Conservation (phyloP, 2,888 invertebrate genomes). For the Plusia festucae region DNA sequence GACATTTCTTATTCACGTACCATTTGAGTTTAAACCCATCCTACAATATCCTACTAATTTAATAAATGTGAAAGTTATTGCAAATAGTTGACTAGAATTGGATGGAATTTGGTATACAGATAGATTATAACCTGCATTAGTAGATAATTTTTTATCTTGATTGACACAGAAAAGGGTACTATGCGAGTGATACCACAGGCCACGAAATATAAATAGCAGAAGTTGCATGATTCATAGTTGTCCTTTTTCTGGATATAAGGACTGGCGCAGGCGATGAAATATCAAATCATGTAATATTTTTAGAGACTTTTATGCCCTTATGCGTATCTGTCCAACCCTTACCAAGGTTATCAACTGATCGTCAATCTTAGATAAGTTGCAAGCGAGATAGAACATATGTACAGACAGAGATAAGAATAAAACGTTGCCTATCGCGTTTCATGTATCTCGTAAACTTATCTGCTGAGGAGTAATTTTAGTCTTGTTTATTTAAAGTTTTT, state of each 20-base stretch:
- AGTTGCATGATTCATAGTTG: too few species aligned
- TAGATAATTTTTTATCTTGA: too few species aligned
- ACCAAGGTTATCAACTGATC: conserved; percentile 40
- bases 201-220: too few species aligned
- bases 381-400: conserved; percentile 39
- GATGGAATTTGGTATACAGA: too few species aligned
- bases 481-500: conserved; percentile 11
- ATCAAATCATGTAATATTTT: conserved; percentile 2
- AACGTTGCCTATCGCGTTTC: conserved; percentile 48
- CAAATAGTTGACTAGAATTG: too few species aligned
- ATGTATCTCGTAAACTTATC: conserved; percentile 33
- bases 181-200: too few species aligned
- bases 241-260: not conserved
- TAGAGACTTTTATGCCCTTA: conserved; percentile 7
- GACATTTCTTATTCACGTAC: not conserved
- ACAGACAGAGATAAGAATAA: conserved; percentile 32
- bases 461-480: conserved; percentile 1
- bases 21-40: not conserved
- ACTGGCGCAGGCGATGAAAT: not conserved
- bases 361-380: conserved; percentile 39
- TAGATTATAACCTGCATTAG: too few species aligned
- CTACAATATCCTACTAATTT: too few species aligned
- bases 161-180: too few species aligned
- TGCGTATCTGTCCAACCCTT: conserved; percentile 9
- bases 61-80: too few species aligned